These are phyloP conservation scores for Tipula vernalis DNA, from an alignment of 2,888 invertebrate species.

Conservation along the genomic window DNA sequence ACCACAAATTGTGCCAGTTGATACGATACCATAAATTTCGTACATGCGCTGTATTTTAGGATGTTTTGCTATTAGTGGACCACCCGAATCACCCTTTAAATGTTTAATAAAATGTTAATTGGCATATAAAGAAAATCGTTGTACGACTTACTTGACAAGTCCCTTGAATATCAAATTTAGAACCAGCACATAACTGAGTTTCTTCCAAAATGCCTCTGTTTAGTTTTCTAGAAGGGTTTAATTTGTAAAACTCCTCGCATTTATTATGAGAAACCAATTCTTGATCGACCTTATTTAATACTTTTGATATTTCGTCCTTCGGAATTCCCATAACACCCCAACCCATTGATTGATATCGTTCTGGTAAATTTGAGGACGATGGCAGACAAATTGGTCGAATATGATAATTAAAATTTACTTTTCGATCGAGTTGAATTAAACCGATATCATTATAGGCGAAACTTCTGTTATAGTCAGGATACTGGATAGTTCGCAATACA, in stretches of 20 bases:
- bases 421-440: background rate
- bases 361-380: background rate
- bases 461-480: background rate
- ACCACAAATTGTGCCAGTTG: slow-evolving; percentile 37
- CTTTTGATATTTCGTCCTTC: too few species aligned
- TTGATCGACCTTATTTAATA: background rate
- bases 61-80: slow-evolving; percentile 40
- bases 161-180: background rate
- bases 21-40: slow-evolving; percentile 37
- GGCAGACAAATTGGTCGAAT: slow-evolving; percentile 4
- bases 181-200: background rate
- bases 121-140: background rate
- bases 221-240: too few species aligned
- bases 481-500: background rate
- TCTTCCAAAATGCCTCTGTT: background rate
- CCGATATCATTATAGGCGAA: background rate
- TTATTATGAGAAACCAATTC: background rate
- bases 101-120: background rate
- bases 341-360: background rate
- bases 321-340: background rate
- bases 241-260: background rate
- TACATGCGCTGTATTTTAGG: slow-evolving; percentile 35
- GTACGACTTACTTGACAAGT: background rate
- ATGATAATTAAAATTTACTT: background rate
- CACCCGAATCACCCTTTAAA: slow-evolving; percentile 48